Conservation (phyloP, 2,888 invertebrate species). For the Chouioia cunea region DNA sequence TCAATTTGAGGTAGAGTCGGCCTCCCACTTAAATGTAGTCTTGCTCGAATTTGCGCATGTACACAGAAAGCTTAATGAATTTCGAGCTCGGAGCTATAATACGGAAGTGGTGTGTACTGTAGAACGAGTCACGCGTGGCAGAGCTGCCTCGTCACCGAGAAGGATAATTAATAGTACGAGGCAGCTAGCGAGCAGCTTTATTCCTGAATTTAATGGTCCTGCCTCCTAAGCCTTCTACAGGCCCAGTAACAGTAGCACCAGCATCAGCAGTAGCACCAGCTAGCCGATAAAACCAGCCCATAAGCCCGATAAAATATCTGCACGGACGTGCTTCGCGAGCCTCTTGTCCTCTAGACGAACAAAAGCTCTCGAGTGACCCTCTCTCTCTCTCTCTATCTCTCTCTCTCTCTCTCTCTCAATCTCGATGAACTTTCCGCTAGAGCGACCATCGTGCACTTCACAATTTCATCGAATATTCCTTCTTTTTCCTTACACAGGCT, state of each 20-base stretch:
- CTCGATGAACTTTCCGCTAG: neutral
- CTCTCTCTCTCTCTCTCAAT: neutral
- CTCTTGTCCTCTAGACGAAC: neutral
- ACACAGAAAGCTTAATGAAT: too few species aligned
- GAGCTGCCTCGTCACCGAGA: neutral
- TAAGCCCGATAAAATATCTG: constrained; percentile 25
- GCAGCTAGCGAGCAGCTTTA: constrained; percentile 16
- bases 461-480: neutral
- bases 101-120: too few species aligned
- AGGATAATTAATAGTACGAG: constrained; percentile 33
- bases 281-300: constrained; percentile 23
- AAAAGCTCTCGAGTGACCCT: neutral
- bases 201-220: constrained; percentile 20
- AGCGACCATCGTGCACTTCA: neutral
- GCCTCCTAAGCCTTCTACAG: too few species aligned
- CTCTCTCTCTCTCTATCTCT: neutral
- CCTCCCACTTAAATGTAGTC: too few species aligned
- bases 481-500: constrained; percentile 9
- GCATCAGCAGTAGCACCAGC: too few species aligned
- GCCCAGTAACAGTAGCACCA: too few species aligned
- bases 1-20: neutral
- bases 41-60: neutral
- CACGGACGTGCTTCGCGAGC: neutral
- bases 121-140: neutral
- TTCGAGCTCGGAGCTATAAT: too few species aligned